Percentiles rank a stretch among this genome's conserved stretches.
phyloP scores from a whole-genome alignment of 2,797 vertebrate species.

The Naso thynnoides region DNA sequence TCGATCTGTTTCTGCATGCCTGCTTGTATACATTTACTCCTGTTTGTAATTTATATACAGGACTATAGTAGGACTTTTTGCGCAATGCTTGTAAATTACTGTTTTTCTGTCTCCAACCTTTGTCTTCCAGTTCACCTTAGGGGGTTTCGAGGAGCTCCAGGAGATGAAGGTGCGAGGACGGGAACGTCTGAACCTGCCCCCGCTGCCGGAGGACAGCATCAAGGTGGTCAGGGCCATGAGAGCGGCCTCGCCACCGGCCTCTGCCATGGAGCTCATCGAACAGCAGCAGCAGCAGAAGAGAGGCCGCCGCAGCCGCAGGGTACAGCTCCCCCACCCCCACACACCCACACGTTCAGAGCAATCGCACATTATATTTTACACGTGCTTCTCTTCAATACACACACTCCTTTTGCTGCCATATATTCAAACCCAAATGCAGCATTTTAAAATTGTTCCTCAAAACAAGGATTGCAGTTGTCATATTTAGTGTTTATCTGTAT shows the following conservation, averaged over 20 bases:
- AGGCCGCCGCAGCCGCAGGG: slow-evolving; percentile 93
- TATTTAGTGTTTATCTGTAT: neutral
- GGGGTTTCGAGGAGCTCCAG: slow-evolving; percentile 94
- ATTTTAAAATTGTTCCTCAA: neutral
- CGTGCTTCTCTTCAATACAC: neutral
- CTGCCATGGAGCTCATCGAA: slow-evolving; percentile 92
- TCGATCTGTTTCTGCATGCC: neutral
- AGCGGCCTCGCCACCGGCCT: slow-evolving; percentile 92
- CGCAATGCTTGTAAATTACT: neutral
- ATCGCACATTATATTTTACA: neutral
- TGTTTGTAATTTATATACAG: neutral
- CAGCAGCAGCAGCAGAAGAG: slow-evolving; percentile 93
- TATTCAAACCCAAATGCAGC: neutral
- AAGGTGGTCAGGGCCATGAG: slow-evolving; percentile 93
- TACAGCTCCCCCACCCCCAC: slow-evolving; percentile 60
- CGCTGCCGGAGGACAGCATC: slow-evolving; percentile 94
- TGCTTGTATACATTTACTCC: neutral
- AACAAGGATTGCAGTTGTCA: neutral
- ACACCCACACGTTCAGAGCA: slow-evolving; percentile 8
- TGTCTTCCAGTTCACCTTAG: slow-evolving; percentile 90
- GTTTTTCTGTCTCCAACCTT: neutral
- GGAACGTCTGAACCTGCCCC: slow-evolving; percentile 86
- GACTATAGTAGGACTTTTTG: neutral
- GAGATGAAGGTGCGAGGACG: slow-evolving; percentile 89
- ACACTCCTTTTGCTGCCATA: neutral